These are phyloP conservation scores for Verasper variegatus DNA, from an alignment of 2,113 vertebrate genomes.

Conservation along the genomic window DNA sequence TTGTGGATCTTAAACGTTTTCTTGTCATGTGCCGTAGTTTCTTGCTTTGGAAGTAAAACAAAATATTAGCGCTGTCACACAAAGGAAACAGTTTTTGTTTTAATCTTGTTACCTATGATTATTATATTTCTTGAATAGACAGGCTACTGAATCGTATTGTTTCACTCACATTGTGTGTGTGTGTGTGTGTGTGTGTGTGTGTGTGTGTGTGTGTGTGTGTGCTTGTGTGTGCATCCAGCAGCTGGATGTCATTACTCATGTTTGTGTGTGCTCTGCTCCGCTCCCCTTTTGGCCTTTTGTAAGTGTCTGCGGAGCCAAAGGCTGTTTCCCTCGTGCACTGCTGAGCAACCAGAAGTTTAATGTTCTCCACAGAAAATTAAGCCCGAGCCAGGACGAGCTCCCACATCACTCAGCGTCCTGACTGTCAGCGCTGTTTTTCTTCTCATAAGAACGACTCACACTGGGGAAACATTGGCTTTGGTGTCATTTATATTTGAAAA, in stretches of 20 bases:
- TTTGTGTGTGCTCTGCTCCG: conserved; percentile 53
- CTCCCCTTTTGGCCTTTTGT: conserved; percentile 67
- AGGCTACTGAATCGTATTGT: conserved; percentile 28
- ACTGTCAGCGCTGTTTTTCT: conserved; percentile 31
- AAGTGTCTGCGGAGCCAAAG: conserved; percentile 57
- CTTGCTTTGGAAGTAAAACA: too few relatives aligned
- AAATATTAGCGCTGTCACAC: not conserved
- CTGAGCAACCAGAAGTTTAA: conserved; percentile 67
- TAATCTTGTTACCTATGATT: too few relatives aligned
- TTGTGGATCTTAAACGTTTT: too few relatives aligned
- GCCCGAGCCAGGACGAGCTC: conserved; percentile 40
- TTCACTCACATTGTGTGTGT: conserved; percentile 18
- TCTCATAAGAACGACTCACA: not conserved
- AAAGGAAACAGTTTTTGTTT: not conserved
- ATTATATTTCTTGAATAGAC: not conserved
- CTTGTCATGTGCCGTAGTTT: too few relatives aligned
- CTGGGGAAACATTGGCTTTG: not conserved
- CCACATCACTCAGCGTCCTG: conserved; percentile 41
- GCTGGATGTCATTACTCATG: conserved; percentile 75
- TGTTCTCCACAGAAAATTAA: conserved; percentile 47
- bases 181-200: conserved; percentile 23
- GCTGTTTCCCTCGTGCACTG: conserved; percentile 46
- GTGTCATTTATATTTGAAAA: conserved; percentile 18
- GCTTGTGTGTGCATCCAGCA: conserved; percentile 36
- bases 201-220: conserved; percentile 24